Base-by-base conservation (phyloP, 2,113 vertebrate species). In the Bubo scandiacus region DNA sequence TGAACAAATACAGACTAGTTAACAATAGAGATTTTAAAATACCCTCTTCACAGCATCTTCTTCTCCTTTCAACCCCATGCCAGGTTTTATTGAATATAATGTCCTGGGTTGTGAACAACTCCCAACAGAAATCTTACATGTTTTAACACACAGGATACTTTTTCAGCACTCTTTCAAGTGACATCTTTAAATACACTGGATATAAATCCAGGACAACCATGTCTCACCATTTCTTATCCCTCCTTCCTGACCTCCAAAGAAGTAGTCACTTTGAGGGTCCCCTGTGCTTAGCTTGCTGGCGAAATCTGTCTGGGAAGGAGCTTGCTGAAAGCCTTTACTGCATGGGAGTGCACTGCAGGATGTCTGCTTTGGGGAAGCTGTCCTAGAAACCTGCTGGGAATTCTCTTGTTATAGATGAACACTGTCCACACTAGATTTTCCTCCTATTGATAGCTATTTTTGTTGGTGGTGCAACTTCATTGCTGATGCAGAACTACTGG, bases 11-110 rank as follows among this genome's bases (percentile, higher is more conserved):
- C 51, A 75, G 57, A 66, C 57, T 62, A 81, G 51, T 85, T 95
- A 94, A 92, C 57, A 95, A 87, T 20, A 94, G 81, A 84, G 30
- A 72, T 82, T 86, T 89, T 79, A 57, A 95, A 95, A 94, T 86
- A 87, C 30, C 16, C 29, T 74, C 57, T 63, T 94, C 82, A 88
- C 62, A 93, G 70, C 59, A 91, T 68, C 74, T 78, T 88, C 72
- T 73, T 71, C 72, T 86, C 62, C 77, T 89, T 96, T 70, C 83
- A 84, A 79, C 49, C 83, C 27, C 88, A 74, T 84, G 52, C 72
- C 36, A 81, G 68, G 43, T 84, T 91, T 91, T 75, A 81, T 54
- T 94, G 61, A 91, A 91, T 86, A 63, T 75, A 94, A 84, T 45
- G 19, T 84, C 61, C 91, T 91, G 77, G 80, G 61, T 63, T 89